Percentiles rank a stretch among this genome's conserved stretches.
These are phyloP conservation scores for Nymphalis c-album DNA, from an alignment of 2,888 invertebrate species.

Conservation along the genomic window DNA sequence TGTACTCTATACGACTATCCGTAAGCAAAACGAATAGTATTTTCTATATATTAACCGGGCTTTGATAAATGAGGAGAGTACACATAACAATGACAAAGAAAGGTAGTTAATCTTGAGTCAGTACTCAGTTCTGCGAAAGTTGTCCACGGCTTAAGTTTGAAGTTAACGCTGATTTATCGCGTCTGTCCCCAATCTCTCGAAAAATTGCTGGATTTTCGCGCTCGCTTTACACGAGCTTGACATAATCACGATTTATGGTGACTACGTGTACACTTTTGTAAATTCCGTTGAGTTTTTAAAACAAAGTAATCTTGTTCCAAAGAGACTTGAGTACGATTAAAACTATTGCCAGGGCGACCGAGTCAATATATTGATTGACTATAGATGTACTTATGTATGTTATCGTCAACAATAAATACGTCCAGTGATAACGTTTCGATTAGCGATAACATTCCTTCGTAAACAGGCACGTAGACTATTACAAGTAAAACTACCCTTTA, in stretches of 20 bases:
- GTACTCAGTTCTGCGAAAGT: not conserved
- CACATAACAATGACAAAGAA: constrained; percentile 8
- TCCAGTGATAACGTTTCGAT: constrained; percentile 36
- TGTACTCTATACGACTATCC: too few relatives aligned
- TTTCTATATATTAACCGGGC: too few relatives aligned
- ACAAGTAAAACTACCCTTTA: not conserved
- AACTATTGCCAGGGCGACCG: too few relatives aligned
- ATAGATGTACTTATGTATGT: constrained; percentile 11
- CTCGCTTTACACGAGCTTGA: constrained; percentile 9
- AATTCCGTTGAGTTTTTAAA: too few relatives aligned
- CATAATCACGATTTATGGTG: not conserved
- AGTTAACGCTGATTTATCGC: constrained; percentile 21
- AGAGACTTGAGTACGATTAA: too few relatives aligned
- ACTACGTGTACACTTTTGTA: not conserved
- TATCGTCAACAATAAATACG: constrained; percentile 29
- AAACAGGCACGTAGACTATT: constrained; percentile 7
- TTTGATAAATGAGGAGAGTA: not conserved
- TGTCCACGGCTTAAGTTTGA: constrained; percentile 3
- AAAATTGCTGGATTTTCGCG: constrained; percentile 12
- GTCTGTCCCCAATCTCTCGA: constrained; percentile 3
- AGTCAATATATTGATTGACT: constrained; percentile 5
- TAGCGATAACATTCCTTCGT: constrained; percentile 26
- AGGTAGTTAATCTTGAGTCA: constrained; percentile 11
- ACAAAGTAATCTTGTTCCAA: too few relatives aligned
- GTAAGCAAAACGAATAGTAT: too few relatives aligned